Conservation (phyloP, 2,113 vertebrate genomes). For the Rattus rattus region DNA sequence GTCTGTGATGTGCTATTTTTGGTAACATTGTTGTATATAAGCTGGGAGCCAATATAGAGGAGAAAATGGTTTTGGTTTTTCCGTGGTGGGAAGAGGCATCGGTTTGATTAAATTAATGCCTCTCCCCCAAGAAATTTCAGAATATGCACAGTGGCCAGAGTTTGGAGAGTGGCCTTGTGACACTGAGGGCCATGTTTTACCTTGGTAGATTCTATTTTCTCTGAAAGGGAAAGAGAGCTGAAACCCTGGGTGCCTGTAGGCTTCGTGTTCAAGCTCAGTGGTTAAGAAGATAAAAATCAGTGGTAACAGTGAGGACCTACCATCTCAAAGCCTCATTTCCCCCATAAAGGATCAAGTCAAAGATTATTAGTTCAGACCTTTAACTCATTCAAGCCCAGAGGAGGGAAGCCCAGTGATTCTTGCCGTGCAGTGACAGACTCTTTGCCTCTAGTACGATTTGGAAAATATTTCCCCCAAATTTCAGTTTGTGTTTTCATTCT, state of each 20-base stretch:
- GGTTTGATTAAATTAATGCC: slow-evolving; percentile 32
- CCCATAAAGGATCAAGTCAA: not conserved
- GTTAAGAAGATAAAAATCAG: not conserved
- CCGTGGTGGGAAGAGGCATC: not conserved
- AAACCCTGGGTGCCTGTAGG: not conserved
- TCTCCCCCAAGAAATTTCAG: slow-evolving; percentile 34
- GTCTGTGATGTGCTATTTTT: slow-evolving; percentile 54
- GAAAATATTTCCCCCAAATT: not conserved
- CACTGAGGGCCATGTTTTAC: not conserved
- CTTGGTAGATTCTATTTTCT: not conserved
- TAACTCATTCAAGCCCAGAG: not conserved
- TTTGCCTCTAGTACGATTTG: not conserved
- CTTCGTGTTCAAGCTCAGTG: not conserved
- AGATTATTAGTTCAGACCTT: not conserved
- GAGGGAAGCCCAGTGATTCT: not conserved
- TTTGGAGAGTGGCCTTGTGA: not conserved
- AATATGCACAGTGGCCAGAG: not conserved
- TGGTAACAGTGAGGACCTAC: not conserved
- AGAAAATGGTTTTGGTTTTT: slow-evolving; percentile 28
- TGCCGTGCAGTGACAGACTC: not conserved
- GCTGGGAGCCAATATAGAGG: slow-evolving; percentile 13
- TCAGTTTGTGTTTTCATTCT: slow-evolving; percentile 35
- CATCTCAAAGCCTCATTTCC: not conserved
- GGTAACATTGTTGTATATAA: not conserved
- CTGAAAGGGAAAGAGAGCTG: not conserved